A percentile compares a stretch with the other conserved stretches of the same genome.
These are phyloP conservation scores for Nylanderia fulva DNA, from an alignment of 1,140 invertebrate species.

Conservation along the genomic window DNA sequence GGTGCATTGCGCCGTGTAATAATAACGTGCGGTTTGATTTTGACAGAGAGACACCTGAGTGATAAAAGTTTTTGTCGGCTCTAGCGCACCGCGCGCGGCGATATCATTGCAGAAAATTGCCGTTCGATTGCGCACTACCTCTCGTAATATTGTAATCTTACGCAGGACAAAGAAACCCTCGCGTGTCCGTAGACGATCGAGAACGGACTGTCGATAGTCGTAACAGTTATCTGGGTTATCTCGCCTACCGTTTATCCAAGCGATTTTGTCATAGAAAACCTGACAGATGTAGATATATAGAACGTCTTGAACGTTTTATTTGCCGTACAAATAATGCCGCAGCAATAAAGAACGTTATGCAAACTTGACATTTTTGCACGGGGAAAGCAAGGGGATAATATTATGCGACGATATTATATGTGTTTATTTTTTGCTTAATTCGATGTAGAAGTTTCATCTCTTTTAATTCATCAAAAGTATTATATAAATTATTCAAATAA, in stretches of 20 bases:
- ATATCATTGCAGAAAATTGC: conserved; percentile 66
- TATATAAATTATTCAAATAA: neutral
- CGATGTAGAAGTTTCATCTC: neutral
- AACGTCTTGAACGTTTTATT: conserved; percentile 26
- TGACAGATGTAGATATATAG: conserved; percentile 15
- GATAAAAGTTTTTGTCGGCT: conserved; percentile 66
- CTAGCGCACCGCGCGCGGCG: neutral
- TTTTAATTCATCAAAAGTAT: neutral
- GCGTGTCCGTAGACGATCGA: conserved; percentile 64
- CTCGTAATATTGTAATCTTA: conserved; percentile 68
- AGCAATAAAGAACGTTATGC: neutral
- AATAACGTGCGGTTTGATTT: conserved; percentile 60
- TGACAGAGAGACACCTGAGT: conserved; percentile 61
- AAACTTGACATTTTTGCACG: neutral
- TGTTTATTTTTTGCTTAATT: neutral
- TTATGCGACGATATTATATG: neutral
- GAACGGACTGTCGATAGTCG: conserved; percentile 58
- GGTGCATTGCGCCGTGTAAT: conserved; percentile 25
- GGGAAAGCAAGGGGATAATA: neutral
- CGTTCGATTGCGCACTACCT: conserved; percentile 57
- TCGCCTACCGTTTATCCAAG: conserved; percentile 49
- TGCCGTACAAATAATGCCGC: neutral
- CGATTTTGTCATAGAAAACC: conserved; percentile 48
- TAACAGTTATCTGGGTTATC: conserved; percentile 58
- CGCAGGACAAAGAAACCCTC: conserved; percentile 69